These are phyloP conservation scores for Anolis sagrei DNA, from an alignment of 2,113 vertebrate genomes.

Conservation along the genomic window DNA sequence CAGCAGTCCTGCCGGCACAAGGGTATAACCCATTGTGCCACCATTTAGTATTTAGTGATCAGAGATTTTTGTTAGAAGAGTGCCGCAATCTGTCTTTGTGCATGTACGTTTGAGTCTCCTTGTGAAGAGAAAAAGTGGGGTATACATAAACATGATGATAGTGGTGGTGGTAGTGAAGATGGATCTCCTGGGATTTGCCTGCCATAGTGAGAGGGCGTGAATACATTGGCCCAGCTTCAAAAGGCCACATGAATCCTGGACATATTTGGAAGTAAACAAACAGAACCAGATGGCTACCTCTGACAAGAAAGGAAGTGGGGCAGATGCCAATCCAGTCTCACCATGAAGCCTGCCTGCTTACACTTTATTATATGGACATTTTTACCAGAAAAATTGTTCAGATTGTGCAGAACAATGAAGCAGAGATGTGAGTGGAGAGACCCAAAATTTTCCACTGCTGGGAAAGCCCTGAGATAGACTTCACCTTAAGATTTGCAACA, in stretches of 20 bases:
- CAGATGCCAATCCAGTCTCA: conserved; percentile 15
- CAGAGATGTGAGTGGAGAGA: not conserved
- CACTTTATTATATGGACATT: conserved; percentile 23
- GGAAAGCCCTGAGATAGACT: not conserved
- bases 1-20: no score
- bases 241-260: conserved; percentile 19
- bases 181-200: not conserved
- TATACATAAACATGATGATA: no score
- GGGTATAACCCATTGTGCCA: no score
- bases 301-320: conserved; percentile 29
- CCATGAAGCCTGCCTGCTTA: conserved; percentile 16
- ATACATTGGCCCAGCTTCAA: not conserved
- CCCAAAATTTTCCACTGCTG: not conserved
- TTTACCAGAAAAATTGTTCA: not conserved
- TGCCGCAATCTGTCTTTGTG: no score
- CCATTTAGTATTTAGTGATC: no score
- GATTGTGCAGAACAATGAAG: conserved; percentile 1
- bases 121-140: no score
- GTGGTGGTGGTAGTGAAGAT: no score
- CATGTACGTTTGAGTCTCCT: no score
- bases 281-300: conserved; percentile 32
- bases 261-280: conserved; percentile 5
- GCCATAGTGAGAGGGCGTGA: not conserved
- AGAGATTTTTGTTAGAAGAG: no score
- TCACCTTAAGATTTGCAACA: not conserved